These are phyloP conservation scores for Listronotus bonariensis DNA, from an alignment of 1,140 invertebrate genomes.

Conservation along the genomic window DNA sequence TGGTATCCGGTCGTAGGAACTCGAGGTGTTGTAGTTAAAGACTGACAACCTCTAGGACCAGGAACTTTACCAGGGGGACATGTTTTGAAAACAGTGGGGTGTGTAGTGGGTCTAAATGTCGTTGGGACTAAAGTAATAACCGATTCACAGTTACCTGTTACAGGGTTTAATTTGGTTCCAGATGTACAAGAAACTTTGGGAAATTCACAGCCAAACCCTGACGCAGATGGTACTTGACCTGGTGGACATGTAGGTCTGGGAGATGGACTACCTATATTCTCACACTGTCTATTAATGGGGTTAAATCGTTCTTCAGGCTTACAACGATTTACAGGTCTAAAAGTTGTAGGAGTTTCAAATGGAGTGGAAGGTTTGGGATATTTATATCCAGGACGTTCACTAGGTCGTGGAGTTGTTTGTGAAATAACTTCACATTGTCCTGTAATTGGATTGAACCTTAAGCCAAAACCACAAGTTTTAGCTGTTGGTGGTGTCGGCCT, in stretches of 20 bases:
- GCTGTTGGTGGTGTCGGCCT: not conserved
- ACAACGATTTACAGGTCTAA: slow-evolving; percentile 6
- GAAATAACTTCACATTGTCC: slow-evolving; percentile 16
- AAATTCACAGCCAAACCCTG: slow-evolving; percentile 25
- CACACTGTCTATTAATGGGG: not conserved
- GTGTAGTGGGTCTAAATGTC: not conserved
- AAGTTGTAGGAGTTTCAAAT: slow-evolving; percentile 22
- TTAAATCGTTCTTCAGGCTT: slow-evolving; percentile 1
- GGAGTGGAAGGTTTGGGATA: slow-evolving; percentile 24
- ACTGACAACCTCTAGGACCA: slow-evolving; percentile 19
- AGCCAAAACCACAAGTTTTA: slow-evolving; percentile 3
- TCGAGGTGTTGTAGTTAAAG: not conserved
- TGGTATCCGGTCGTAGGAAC: not conserved
- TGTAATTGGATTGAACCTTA: slow-evolving; percentile 1
- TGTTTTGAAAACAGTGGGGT: not conserved
- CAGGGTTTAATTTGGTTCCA: no score
- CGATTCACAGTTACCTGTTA: not conserved
- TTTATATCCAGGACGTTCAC: slow-evolving; percentile 10
- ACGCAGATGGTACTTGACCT: slow-evolving; percentile 15
- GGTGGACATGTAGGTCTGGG: slow-evolving; percentile 20
- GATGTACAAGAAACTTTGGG: slow-evolving; percentile 6
- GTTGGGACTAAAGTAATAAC: not conserved
- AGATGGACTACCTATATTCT: not conserved
- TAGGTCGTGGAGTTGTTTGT: slow-evolving; percentile 1
- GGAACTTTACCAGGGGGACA: slow-evolving; percentile 10